A percentile compares a stretch with the other conserved stretches of the same genome.
Conservation (phyloP, 2,113 vertebrate species). For the Chelonoidis abingdonii region DNA sequence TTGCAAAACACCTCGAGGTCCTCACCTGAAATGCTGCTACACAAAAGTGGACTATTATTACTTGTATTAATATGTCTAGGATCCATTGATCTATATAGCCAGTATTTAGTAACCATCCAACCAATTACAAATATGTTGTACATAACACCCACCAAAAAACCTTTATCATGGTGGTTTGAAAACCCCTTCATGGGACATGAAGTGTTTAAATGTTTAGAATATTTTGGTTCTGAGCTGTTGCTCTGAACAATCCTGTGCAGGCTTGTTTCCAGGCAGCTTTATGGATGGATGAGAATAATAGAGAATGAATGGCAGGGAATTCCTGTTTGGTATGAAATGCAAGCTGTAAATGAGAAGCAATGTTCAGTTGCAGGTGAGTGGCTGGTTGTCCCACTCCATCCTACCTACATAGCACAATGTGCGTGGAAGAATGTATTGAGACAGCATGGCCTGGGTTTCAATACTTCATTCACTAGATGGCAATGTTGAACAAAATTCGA, state of each 20-base stretch:
- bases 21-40: neutral
- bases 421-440: neutral
- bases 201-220: neutral
- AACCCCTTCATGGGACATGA: neutral
- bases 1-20: neutral
- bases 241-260: neutral
- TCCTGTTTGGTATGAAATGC: neutral
- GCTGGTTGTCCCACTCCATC: rapidly evolving
- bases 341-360: neutral
- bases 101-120: neutral
- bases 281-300: neutral
- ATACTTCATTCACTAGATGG: constrained; percentile 43
- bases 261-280: neutral
- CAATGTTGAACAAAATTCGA: constrained; percentile 42
- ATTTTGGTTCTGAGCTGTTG: neutral
- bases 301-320: neutral
- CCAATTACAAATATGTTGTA: neutral
- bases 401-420: rapidly evolving
- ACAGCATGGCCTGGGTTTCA: neutral
- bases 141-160: neutral
- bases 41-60: neutral
- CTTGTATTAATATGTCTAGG: neutral
- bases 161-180: neutral
- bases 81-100: neutral
- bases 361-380: neutral